A percentile compares a stretch with the other conserved stretches of the same genome.
These are phyloP conservation scores for Oreocharis arfaki DNA, from an alignment of 2,113 vertebrate species.

Conservation along the genomic window DNA sequence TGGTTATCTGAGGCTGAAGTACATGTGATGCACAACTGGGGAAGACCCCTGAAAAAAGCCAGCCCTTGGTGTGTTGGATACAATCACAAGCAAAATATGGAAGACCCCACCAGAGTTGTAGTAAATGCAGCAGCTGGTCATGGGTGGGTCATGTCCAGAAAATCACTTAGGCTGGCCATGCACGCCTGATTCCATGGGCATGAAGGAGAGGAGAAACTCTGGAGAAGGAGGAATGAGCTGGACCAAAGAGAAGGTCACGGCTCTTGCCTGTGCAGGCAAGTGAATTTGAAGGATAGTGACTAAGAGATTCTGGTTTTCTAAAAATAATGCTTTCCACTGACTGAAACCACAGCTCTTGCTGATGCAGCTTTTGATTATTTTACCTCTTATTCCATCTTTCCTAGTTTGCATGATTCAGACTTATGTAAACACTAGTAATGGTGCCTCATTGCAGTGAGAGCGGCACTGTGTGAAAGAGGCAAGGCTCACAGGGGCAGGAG, in stretches of 20 bases:
- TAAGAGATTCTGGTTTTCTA: not conserved
- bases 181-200: not conserved
- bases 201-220: not conserved
- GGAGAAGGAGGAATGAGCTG: not conserved
- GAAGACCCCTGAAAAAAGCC: not conserved
- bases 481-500: not conserved
- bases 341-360: not conserved
- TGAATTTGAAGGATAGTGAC: not conserved
- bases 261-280: not conserved
- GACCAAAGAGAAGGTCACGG: not conserved
- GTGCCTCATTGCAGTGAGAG: not conserved
- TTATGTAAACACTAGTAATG: not conserved
- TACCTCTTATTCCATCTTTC: not conserved
- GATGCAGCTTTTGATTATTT: conserved; percentile 3
- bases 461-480: not conserved
- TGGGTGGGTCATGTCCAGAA: not conserved
- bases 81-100: not conserved
- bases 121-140: not conserved
- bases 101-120: not conserved
- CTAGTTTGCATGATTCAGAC: not conserved
- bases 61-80: not conserved
- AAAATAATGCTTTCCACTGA: not conserved
- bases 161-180: not conserved
- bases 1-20: not conserved
- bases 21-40: not conserved